Percentiles rank a stretch among this genome's conserved stretches.
These are phyloP conservation scores for Thelaira solivaga DNA, from an alignment of 2,888 invertebrate genomes.

Conservation along the genomic window DNA sequence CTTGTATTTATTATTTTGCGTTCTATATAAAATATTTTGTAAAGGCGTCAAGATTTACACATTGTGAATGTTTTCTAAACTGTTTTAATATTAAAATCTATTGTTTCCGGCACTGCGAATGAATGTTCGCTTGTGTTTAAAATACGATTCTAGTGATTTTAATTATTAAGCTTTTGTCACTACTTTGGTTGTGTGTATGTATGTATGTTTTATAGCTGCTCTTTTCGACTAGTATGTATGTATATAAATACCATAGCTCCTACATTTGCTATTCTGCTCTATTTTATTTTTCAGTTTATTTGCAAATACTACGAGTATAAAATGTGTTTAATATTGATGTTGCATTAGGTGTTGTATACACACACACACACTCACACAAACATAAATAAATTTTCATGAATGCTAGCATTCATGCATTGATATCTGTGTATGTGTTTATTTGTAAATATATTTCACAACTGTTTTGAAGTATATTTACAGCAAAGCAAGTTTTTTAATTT, in stretches of 20 bases:
- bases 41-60: conserved; percentile 52
- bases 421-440: not conserved
- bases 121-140: not conserved
- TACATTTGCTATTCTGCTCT: conserved; percentile 29
- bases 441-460: conserved; percentile 23
- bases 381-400: not conserved
- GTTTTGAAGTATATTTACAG: conserved; percentile 31
- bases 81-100: conserved; percentile 60
- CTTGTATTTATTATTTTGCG: conserved; percentile 8
- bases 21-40: conserved; percentile 8
- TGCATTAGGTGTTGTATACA: conserved; percentile 5
- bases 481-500: conserved; percentile 51
- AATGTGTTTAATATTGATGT: not conserved
- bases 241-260: too few species aligned
- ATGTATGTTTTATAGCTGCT: conserved; percentile 24
- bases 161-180: conserved; percentile 59
- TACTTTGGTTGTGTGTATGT: not conserved
- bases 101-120: conserved; percentile 33
- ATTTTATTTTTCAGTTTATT: conserved; percentile 29
- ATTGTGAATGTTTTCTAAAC: conserved; percentile 39
- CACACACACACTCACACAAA: not conserved
- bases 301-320: not conserved
- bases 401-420: not conserved
- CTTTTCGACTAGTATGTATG: conserved; percentile 13
- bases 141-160: conserved; percentile 43